Base-by-base conservation (phyloP, 2,113 vertebrate species). In the Ameiurus melas region DNA sequence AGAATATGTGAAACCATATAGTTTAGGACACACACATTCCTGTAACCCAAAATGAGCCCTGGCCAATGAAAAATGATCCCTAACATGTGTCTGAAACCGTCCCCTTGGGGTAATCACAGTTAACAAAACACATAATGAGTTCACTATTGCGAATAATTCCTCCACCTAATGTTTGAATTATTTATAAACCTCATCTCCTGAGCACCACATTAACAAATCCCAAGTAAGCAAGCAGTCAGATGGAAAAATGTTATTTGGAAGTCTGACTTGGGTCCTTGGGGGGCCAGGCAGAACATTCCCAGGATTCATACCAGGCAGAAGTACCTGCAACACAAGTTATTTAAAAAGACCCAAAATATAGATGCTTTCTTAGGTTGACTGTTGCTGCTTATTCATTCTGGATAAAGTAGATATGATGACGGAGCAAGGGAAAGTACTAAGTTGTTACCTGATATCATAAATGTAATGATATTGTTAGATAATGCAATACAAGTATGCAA, bases 131-230 rank as follows among this genome's bases (percentile, higher is more conserved):
- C 89, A 91, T 82, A 90, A 22, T 86, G 53, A 86, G 66, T 81
- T 87, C 85, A 83, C 82, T 89, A 82, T 90, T 92, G 87, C 30
- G 39, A 86, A 89, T 85, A 75, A 90, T 88, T 90, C 79, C 71
- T 86, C 43, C 73, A 90, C 79, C 89, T 90, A 73, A 85, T 39
- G 85, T 87, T 80, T 92, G 89, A 89, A 88, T 90, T 90, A 89
- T 90, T 90, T 90, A 90, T 90, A 89, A 88, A 89, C 86, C 78
- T 87, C 85, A 90, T 91, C 85, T 89, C 85, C 73, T 88, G 86
- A 90, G 87, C 89, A 90, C 86, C 90, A 90, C 88, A 91, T 89
- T 89, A 82, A 87, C 79, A 90, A 87, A 87, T 89, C 85, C 64
- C 80, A 85, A 86, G 80, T 86, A 89, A 90, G 85, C 89, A 90